Conservation (phyloP, 1,140 invertebrate species). For the Pseudoatta argentina region DNA sequence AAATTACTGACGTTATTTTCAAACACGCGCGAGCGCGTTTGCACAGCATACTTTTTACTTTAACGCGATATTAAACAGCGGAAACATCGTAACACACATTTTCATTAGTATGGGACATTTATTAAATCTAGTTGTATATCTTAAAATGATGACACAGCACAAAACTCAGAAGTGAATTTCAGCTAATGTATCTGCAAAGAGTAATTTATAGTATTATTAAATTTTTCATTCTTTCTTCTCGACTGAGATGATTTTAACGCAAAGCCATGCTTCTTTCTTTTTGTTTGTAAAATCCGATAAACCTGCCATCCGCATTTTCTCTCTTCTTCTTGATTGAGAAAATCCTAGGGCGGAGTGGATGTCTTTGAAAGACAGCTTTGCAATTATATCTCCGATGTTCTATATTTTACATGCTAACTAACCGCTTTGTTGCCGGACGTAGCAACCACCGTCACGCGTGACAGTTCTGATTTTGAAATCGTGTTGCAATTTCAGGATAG, state of each 20-base stretch:
- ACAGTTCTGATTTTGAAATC: conserved; percentile 39
- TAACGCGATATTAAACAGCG: not conserved
- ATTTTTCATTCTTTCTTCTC: conserved; percentile 17
- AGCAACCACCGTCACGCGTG: conserved; percentile 8
- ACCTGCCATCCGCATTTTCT: conserved; percentile 32
- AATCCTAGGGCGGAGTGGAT: conserved; percentile 21
- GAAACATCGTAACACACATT: not conserved
- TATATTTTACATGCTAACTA: conserved; percentile 58
- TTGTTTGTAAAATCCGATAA: conserved; percentile 53
- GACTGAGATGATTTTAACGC: conserved; percentile 5
- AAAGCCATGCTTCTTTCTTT: not conserved
- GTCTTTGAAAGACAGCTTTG: conserved; percentile 42
- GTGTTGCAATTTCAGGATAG: conserved; percentile 45
- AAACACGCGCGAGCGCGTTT: conserved; percentile 9
- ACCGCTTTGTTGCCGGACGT: conserved; percentile 40
- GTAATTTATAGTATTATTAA: conserved; percentile 35
- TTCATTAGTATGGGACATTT: conserved; percentile 24
- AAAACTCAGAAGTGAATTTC: conserved; percentile 21
- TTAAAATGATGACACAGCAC: not conserved
- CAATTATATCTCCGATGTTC: conserved; percentile 55
- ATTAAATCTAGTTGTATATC: not conserved
- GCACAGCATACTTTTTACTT: not conserved
- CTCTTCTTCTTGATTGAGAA: conserved; percentile 54
- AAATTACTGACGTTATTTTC: conserved; percentile 24
- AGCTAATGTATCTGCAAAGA: not conserved